Evolutionary conservation across 2,113 vertebrate genomes (phyloP), one percentile per base, ranked within the genome.

Genomic region (Sander vitreus): DNA sequence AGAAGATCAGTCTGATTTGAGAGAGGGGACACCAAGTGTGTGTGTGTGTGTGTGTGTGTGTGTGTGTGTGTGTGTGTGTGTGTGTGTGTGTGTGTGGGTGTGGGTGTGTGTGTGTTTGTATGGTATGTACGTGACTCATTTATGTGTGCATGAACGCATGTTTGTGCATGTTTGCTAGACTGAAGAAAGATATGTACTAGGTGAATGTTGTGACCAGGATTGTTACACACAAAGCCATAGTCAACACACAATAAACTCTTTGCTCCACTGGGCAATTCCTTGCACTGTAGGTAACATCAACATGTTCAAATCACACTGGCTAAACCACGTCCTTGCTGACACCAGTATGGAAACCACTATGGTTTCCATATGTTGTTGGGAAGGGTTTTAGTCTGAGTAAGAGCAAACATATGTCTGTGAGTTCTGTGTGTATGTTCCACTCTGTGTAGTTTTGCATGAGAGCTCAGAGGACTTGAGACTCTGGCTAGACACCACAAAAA

Each of bases 341-440:
- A 91, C 79, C 55, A 77, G 54, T 11, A 60, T 11, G 33, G 87
- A 91, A 90, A 92, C 88, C 91, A 74, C 87, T 91, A 91, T 92
- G 77, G 86, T 59, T 92, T 88, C 89, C 92, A 91, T 91, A 89
- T 92, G 92, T 68, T 88, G 54, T 72, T 64, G 21, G 74, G 74
- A 68, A 78, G 73, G 76, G 62, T 73, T 76, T 27, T 43, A 48
- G 72, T 70, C 62, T 10, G 23, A 48, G 18, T 92, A 89, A 93
- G 78, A 85, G 85, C 87, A 87, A 92, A 88, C 91, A 92, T 63
- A 84, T 92, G 91, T 85, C 80, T 27, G 62, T 0, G 19, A 86
- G 78, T 33, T 81, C 50, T 39, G 5, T 73, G 67, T 64, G 53
- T 73, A 67, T 23, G 63, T 57, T 73, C 53, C 36, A 36, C 65